Conservation (phyloP, 2,113 vertebrate genomes). For the Centropus unirufus region DNA sequence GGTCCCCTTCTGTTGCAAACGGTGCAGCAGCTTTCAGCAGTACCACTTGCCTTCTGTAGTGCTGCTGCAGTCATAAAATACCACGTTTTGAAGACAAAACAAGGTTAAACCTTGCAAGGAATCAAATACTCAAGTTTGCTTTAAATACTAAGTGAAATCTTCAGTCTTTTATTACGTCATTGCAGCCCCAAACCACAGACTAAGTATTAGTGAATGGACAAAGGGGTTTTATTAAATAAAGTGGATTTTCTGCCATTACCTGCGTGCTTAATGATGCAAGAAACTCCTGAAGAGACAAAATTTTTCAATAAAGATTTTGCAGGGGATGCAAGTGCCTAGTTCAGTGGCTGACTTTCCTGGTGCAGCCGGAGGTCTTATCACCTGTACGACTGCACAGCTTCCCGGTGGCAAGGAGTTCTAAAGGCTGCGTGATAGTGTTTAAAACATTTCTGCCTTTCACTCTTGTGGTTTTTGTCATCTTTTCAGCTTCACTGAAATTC, state of each 20-base stretch:
- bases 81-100: background rate
- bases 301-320: background rate
- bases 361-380: background rate
- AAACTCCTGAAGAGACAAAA: background rate
- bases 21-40: background rate
- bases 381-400: background rate
- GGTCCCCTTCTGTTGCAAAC: background rate
- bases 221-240: background rate
- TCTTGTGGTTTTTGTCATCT: background rate
- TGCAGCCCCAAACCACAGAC: background rate
- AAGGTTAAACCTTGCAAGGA: background rate
- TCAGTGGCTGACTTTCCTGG: background rate
- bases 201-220: background rate
- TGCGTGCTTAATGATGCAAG: background rate
- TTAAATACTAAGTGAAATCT: background rate
- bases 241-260: background rate
- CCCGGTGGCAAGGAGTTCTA: background rate
- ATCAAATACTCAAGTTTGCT: background rate
- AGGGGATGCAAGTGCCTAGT: background rate
- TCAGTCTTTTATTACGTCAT: background rate
- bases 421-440: background rate
- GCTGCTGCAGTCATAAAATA: background rate
- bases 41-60: background rate
- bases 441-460: background rate
- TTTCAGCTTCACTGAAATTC: conserved; percentile 11